phyloP scores from a whole-genome alignment of 2,888 invertebrate species.

The Diplazon laetatorius region DNA sequence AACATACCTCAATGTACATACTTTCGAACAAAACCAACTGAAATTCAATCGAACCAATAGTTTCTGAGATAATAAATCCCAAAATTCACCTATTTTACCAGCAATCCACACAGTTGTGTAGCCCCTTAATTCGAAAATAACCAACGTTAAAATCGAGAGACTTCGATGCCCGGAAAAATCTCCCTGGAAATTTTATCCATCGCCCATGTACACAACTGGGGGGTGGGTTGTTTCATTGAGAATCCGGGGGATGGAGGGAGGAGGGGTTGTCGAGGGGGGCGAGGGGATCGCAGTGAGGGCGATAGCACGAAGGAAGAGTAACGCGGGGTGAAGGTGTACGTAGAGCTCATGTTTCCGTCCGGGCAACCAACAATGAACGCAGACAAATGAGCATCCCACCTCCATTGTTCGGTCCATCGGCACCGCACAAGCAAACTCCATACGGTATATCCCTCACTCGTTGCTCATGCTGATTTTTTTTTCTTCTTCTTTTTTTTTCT shows the following conservation, averaged over 20 bases:
- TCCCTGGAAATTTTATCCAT: not conserved
- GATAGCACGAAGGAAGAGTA: slow-evolving; percentile 59
- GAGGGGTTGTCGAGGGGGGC: slow-evolving; percentile 20
- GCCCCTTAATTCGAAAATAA: too few relatives aligned
- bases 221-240: not conserved
- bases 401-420: slow-evolving; percentile 81
- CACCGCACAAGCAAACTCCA: slow-evolving; percentile 74
- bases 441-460: slow-evolving; percentile 66
- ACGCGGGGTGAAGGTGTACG: slow-evolving; percentile 68
- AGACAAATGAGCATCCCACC: slow-evolving; percentile 83
- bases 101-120: too few relatives aligned
- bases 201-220: slow-evolving; percentile 9
- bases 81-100: too few relatives aligned
- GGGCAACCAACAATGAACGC: slow-evolving; percentile 81
- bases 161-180: too few relatives aligned
- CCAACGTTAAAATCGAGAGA: too few relatives aligned
- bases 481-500: too few relatives aligned
- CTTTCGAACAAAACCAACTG: too few relatives aligned
- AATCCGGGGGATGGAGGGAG: not conserved
- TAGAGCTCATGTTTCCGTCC: slow-evolving; percentile 81
- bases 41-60: too few relatives aligned
- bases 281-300: slow-evolving; percentile 41
- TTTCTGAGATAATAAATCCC: too few relatives aligned
- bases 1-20: too few relatives aligned
- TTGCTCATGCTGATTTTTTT: slow-evolving; percentile 60